These are phyloP conservation scores for Callipepla californica DNA, from an alignment of 2,113 vertebrate species.

Conservation along the genomic window DNA sequence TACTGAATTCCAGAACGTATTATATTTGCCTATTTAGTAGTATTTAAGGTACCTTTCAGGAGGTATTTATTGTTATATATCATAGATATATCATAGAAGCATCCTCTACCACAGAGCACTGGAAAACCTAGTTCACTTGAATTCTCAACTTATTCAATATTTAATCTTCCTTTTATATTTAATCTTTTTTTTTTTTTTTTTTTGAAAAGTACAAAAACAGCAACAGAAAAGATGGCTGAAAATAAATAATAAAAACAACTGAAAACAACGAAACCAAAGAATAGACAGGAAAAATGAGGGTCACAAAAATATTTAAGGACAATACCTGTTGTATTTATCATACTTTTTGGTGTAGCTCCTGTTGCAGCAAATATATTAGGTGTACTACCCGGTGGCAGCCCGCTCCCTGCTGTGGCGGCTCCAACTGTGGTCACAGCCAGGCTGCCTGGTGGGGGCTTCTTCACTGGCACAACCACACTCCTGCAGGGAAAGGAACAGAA, in stretches of 20 bases:
- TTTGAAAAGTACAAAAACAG: background rate
- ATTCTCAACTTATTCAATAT: background rate
- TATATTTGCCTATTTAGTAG: background rate
- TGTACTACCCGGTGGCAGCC: conserved; percentile 84
- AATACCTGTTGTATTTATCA: conserved; percentile 97
- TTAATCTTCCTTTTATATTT: background rate
- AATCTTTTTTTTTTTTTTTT: background rate
- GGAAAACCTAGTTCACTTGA: background rate
- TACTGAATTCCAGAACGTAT: background rate
- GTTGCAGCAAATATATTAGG: conserved; percentile 92
- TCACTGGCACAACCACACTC: conserved; percentile 95
- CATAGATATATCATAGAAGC: background rate
- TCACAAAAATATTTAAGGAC: conserved; percentile 82
- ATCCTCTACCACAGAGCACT: background rate
- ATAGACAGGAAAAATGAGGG: conserved; percentile 66
- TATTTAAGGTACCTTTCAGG: background rate
- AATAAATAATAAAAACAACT: background rate
- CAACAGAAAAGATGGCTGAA: conserved; percentile 18
- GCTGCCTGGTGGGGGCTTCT: conserved; percentile 89
- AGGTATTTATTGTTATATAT: background rate
- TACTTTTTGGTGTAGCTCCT: conserved; percentile 93
- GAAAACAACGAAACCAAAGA: conserved; percentile 52
- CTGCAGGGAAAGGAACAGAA: conserved; percentile 64
- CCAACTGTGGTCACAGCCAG: conserved; percentile 89
- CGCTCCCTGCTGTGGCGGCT: conserved; percentile 81